Evolutionary conservation across 2,888 invertebrate genomes (phyloP), one percentile per base, ranked within the genome.

Genomic region (Druceiella hillmani): DNA sequence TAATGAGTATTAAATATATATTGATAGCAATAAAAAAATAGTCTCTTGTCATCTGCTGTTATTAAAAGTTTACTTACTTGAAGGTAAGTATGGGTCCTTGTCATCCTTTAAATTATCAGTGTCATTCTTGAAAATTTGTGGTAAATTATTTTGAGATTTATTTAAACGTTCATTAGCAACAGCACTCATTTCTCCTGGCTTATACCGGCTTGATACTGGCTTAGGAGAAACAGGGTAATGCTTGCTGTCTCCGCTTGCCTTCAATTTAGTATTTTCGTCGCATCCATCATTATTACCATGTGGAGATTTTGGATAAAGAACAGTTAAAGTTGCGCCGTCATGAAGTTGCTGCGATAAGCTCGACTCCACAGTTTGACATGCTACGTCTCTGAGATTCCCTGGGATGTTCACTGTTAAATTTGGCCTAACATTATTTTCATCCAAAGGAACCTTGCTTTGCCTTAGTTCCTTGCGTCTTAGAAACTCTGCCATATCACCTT

Each of bases 401-500:
- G 25, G n/a, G n/a, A n/a, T n/a, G n/a, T n/a, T n/a, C n/a, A 22
- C 14, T 28, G 29, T 32, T 22, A 15, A 3, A 32, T n/a, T 26
- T 6, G 5, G n/a, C 12, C 12, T 26, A 5, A 6, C n/a, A 11
- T n/a, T 12, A 11, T 26, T 27, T 15, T 3, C 9, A 17, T 30
- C 4, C 14, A 17, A 10, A 16, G 17, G 30, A n/a, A 7, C 6
- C 30, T 16, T 10, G 12, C 16, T 7, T 6, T 16, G 12, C 16
- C 30, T 16, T 9, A 10, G 6, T 44, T 68, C 67, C 59, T 61
- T 74, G 41, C 65, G 55, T 54, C 55, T 71, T 22, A 61, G 50
- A 50, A 64, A 71, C 38, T 71, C 71, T 1, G 66, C 64, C 67
- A 69, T 69, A 35, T 70, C 71, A 9, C 67, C 72, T 52, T 69